A percentile compares a stretch with the other conserved stretches of the same genome.
phyloP scores from a whole-genome alignment of 2,797 vertebrate species.

The Numenius phaeopus region DNA sequence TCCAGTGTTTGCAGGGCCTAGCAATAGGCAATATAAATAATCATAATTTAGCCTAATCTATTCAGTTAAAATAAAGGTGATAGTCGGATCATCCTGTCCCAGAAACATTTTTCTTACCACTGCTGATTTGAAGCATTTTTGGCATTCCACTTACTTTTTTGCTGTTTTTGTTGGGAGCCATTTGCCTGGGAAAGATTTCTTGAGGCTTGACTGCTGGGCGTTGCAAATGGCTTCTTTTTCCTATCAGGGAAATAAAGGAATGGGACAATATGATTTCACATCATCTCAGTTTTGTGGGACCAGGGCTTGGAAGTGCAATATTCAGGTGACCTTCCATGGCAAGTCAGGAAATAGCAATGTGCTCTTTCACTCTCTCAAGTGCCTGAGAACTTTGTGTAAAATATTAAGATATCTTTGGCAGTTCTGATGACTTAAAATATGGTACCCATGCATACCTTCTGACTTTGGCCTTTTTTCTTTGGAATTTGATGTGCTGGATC shows the following conservation, averaged over 20 bases:
- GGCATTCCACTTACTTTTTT: not conserved
- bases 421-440: not conserved
- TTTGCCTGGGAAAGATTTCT: not conserved
- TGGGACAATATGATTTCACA: not conserved
- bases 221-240: not conserved
- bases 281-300: not conserved
- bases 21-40: not conserved
- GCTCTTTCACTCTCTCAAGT: not conserved
- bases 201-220: not conserved
- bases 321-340: not conserved
- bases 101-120: not conserved
- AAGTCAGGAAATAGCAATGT: not conserved
- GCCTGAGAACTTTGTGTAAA: not conserved
- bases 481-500: not conserved
- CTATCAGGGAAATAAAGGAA: not conserved
- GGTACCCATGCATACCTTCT: not conserved
- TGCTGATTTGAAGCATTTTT: constrained; percentile 23
- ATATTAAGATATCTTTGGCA: not conserved
- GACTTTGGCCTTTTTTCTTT: not conserved
- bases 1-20: not conserved
- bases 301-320: not conserved
- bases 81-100: constrained; percentile 19
- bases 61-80: not conserved
- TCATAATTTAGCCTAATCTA: not conserved
- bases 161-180: not conserved